Evolutionary conservation across 2,797 vertebrate genomes (phyloP).

Genomic region (Sebastes oblongus): DNA sequence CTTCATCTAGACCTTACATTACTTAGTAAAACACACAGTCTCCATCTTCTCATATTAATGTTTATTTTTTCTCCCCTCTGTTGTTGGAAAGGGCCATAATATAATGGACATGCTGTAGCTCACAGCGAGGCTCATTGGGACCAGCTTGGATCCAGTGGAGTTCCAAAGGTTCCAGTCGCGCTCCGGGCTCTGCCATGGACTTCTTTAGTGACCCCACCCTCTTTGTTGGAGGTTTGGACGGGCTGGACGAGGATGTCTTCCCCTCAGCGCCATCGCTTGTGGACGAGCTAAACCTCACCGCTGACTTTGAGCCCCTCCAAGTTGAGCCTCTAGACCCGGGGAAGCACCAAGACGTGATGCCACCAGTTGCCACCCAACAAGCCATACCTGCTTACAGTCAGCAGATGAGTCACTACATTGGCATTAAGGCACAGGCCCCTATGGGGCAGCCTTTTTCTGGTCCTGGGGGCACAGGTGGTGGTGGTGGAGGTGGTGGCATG

Average conservation of each 20-base stretch:
- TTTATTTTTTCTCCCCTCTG: conserved; percentile 12
- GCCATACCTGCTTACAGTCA: conserved; percentile 86
- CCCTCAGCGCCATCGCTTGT: conserved; percentile 91
- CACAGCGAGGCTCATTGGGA: conserved; percentile 75
- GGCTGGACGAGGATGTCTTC: conserved; percentile 93
- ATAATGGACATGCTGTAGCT: conserved; percentile 80
- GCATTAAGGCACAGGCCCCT: conserved; percentile 87
- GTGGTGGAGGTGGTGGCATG: conserved; percentile 65
- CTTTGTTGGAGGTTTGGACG: conserved; percentile 93
- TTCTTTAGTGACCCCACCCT: conserved; percentile 97
- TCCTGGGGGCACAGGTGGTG: conserved; percentile 44
- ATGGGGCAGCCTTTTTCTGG: conserved; percentile 74
- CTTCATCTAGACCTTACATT: neutral
- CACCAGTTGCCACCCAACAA: conserved; percentile 82
- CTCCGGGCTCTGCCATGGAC: conserved; percentile 93
- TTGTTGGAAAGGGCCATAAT: conserved; percentile 73
- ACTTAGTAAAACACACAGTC: neutral
- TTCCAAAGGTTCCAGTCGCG: conserved; percentile 75
- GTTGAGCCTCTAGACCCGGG: conserved; percentile 88
- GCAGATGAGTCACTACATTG: conserved; percentile 88
- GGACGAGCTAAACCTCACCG: conserved; percentile 94
- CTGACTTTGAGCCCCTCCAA: conserved; percentile 94
- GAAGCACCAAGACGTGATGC: conserved; percentile 85
- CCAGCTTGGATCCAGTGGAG: conserved; percentile 78
- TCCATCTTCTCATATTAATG: neutral